Evolutionary conservation across 2,888 invertebrate genomes (phyloP).

Genomic region (Notocelia uddmanniana): DNA sequence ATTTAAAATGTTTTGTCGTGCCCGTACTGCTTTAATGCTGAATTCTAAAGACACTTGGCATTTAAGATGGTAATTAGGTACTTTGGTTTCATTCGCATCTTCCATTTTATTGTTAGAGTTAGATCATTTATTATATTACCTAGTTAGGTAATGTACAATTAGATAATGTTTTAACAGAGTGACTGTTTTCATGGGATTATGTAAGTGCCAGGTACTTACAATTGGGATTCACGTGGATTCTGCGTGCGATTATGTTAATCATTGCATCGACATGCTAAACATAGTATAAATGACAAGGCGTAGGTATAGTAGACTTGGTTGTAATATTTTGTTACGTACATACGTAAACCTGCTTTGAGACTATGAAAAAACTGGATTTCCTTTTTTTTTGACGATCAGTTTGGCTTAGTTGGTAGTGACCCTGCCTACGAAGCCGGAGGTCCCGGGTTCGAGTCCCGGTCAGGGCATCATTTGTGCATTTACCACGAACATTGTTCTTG

Average conservation of each 20-base stretch:
- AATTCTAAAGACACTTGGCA: conserved; percentile 15
- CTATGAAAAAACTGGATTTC: neutral
- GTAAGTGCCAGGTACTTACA: neutral
- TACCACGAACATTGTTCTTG: no score
- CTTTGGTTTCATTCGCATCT: conserved; percentile 9
- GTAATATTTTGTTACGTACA: neutral
- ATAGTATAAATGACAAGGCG: neutral
- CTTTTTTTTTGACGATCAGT: no score
- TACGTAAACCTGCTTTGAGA: neutral
- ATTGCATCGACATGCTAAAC: neutral
- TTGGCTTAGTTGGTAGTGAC: no score
- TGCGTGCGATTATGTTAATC: neutral
- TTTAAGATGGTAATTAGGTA: conserved; percentile 21
- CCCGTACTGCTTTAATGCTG: neutral
- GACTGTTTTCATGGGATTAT: conserved; percentile 12
- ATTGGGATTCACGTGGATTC: neutral
- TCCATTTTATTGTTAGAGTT: conserved; percentile 20
- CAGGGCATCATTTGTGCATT: no score
- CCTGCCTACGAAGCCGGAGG: no score
- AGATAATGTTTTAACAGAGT: conserved; percentile 1
- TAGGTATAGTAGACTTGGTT: neutral
- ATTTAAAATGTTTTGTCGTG: neutral
- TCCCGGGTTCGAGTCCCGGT: no score
- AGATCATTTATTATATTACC: conserved; percentile 30
- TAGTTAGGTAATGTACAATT: conserved; percentile 4